Conservation (phyloP, 2,113 vertebrate species). For the Acanthisitta chloris region DNA sequence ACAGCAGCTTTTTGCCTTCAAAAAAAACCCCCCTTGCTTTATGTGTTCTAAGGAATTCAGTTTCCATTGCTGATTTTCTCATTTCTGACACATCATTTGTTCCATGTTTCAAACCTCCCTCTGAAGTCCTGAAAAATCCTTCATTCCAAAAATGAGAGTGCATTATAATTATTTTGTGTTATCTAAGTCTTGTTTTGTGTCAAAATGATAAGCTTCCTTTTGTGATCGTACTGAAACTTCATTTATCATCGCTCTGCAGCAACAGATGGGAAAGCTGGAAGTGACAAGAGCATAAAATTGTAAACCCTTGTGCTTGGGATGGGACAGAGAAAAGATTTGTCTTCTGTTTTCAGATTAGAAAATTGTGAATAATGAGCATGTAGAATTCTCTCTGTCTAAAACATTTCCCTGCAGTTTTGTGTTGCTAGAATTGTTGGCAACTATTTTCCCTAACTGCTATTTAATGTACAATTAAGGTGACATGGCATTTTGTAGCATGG, state of each 20-base stretch:
- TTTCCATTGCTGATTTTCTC: not conserved
- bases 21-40: not conserved
- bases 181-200: slow-evolving; percentile 18
- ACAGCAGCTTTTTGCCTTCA: not conserved
- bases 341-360: not conserved
- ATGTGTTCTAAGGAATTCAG: not conserved
- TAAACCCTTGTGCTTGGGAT: not conserved
- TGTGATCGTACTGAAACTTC: slow-evolving; percentile 15
- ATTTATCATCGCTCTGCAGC: slow-evolving; percentile 5
- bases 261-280: slow-evolving; percentile 26
- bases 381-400: not conserved
- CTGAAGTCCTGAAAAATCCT: not conserved
- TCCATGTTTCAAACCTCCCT: not conserved
- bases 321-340: not conserved
- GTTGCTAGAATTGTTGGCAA: not conserved
- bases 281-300: not conserved
- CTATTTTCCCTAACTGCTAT: not conserved
- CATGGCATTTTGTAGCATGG: not conserved
- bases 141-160: not conserved
- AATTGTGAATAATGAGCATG: not conserved
- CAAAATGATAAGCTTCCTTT: slow-evolving; percentile 4
- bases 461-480: not conserved
- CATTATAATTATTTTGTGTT: slow-evolving; percentile 2
- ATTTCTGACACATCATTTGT: not conserved
- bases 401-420: not conserved